phyloP scores from a whole-genome alignment of 2,888 invertebrate genomes.

The Hybos culiciformis region DNA sequence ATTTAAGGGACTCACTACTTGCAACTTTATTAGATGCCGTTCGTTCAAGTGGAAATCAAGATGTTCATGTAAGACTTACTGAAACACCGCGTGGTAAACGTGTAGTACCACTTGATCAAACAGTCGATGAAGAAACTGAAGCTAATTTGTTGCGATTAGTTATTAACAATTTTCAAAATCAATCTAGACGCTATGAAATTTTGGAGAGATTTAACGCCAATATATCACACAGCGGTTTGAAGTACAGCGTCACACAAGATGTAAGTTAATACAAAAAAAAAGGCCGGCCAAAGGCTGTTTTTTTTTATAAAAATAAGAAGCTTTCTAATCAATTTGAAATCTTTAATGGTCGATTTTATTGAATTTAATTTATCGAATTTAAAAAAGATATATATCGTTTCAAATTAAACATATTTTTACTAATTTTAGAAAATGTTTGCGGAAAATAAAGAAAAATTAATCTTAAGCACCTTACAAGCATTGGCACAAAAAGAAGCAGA shows the following conservation, averaged over 20 bases:
- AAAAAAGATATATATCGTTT: conserved; percentile 6
- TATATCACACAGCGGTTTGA: conserved; percentile 91
- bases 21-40: conserved; percentile 95
- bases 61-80: conserved; percentile 84
- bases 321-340: no score
- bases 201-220: conserved; percentile 94
- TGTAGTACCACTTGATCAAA: conserved; percentile 74
- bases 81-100: conserved; percentile 75
- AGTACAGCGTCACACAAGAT: conserved; percentile 92
- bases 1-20: conserved; percentile 75
- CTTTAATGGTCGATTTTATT: no score
- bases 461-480: conserved; percentile 77
- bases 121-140: conserved; percentile 95
- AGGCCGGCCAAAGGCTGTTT: background rate
- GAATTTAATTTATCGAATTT: background rate
- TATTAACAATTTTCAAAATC: conserved; percentile 41
- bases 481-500: conserved; percentile 60
- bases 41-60: conserved; percentile 89
- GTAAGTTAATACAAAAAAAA: conserved; percentile 43
- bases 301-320: no score
- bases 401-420: conserved; percentile 11
- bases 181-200: conserved; percentile 54
- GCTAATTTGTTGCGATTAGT: conserved; percentile 54
- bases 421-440: conserved; percentile 78
- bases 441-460: conserved; percentile 95